Conservation (phyloP, 2,888 invertebrate genomes). For the Callosobruchus maculatus region DNA sequence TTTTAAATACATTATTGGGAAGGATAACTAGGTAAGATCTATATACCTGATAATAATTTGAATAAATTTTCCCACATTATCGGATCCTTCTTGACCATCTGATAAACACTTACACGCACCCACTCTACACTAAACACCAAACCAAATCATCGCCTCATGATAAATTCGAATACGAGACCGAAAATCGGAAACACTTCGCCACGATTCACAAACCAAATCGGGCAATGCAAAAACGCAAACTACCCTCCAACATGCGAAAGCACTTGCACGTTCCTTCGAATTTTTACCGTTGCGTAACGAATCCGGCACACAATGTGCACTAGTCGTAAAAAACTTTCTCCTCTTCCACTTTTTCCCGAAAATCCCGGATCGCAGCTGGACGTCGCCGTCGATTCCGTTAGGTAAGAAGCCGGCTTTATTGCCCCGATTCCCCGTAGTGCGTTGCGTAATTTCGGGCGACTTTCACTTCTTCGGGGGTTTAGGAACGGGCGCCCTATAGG, state of each 20-base stretch:
- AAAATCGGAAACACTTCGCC: background rate
- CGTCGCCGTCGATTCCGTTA: background rate
- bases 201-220: background rate
- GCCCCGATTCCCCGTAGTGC: background rate
- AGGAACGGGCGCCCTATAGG: background rate
- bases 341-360: background rate
- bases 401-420: background rate
- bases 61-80: too few species aligned
- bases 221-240: background rate
- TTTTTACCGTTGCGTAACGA: background rate
- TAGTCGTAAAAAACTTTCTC: background rate
- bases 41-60: too few species aligned
- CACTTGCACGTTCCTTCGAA: background rate
- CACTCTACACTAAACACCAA: background rate
- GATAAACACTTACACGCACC: too few species aligned
- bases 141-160: background rate
- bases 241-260: background rate
- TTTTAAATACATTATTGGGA: too few species aligned
- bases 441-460: background rate
- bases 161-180: background rate
- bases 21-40: too few species aligned
- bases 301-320: background rate
- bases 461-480: background rate
- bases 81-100: too few species aligned
- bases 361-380: background rate